Evolutionary conservation across 2,797 vertebrate species (phyloP), one percentile per base, ranked within the genome.

Genomic region (Nyctalus aviator): DNA sequence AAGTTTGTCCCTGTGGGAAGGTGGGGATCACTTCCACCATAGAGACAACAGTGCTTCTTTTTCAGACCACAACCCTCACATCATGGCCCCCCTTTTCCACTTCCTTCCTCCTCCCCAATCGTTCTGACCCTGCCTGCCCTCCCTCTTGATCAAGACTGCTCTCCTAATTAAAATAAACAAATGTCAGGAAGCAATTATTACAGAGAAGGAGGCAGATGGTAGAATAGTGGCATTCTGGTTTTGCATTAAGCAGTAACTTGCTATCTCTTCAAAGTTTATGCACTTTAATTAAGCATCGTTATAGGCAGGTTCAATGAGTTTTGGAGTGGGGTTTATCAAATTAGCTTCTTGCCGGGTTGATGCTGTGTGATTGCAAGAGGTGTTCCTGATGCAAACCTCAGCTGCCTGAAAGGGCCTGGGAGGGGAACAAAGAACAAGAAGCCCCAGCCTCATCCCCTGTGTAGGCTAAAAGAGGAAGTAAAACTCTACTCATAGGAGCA

Each of bases 131-230:
- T 89, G 97, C 87, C 93, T 95, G 83, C 88, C 93, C 93, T 98
- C 96, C 94, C 96, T 97, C 97, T 97, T 97, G 97, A 98, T 98
- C 98, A 98, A 98, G 97, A 97, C 86, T 97, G 96, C 93, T 97
- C 96, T 98, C 96, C 98, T 98, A 98, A 98, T 98, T 98, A 98
- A 98, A 98, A 98, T 98, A 98, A 98, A 98, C 98, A 98, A 98
- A 98, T 98, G 98, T 96, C 97, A 98, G 98, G 98, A 98, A 98
- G 98, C 97, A 98, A 98, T 98, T 98, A 98, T 97, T 93, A 0
- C 96, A 95, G 88, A 97, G 96, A 98, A 93, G 94, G 96, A 98
- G 98, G 97, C 98, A 98, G 98, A 98, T 98, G 98, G 98, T 96
- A 72, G 97, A 97, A 98, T 97, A 95, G 97, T 94, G 97, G 96